Evolutionary conservation across 2,888 invertebrate genomes (phyloP), one percentile per base, ranked within the genome.

Genomic region (Venustoraphidia nigricollis): DNA sequence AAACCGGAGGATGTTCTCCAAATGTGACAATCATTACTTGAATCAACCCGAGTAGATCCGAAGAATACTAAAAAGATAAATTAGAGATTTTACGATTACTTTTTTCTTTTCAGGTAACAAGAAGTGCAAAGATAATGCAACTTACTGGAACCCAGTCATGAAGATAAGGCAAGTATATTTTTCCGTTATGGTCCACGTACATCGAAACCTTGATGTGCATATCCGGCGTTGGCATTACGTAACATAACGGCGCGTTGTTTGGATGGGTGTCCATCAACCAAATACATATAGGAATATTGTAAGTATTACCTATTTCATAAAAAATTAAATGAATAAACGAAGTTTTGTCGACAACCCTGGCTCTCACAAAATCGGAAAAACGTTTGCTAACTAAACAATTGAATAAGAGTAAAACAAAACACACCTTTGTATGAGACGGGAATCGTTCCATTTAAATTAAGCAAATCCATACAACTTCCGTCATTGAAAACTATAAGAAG

Each of bases 261-360:
- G 98, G 98, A 73, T 98, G 94, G 5, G 94, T 95, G 62, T 97
- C 94, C 81, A 93, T 85, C 45, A 98, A 64, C 91, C 93, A 97
- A 59, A 98, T 83, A 62, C 88, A 86, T 39, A 99, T 81, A 10
- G 98, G 98, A 65, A 98, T 98, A 69, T 97, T 92, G 69, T 98
- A 99, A 42, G 74, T 77, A 50, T 76, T 72, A 50, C 81, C 84
- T 84, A 59, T 27, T 27, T 27, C 27, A 27, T 5, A 27, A 27
- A 27, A n/a, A 3, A 27, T 27, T 27, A 6, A 27, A 1, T 27
- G n/a, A 27, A 27, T 6, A 27, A 27, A 27, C 6, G 27, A 27
- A 27, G 3, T 27, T 27, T 6, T 6, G 27, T 27, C 17, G 4
- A 17, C 2, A 17, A 17, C 17, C 17, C 17, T 4, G 17, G 17